Evolutionary conservation across 2,888 invertebrate genomes (phyloP), one percentile per base, ranked within the genome.

Genomic region (Drosophila helvetica): DNA sequence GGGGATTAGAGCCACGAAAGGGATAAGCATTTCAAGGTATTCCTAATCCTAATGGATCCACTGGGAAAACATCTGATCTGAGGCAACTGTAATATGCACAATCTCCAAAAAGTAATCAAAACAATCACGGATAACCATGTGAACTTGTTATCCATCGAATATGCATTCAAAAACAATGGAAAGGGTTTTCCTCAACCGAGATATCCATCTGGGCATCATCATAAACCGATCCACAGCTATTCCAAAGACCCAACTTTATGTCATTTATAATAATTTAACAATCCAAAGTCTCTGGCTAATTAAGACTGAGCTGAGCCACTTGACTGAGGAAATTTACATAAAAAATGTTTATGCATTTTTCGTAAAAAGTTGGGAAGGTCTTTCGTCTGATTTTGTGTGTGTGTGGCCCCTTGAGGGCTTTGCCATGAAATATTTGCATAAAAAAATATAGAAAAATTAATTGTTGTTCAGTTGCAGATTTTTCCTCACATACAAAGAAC

Each of bases 331-430:
- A n/a, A 86, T 85, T 86, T 74, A 25, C 86, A 83, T 78, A 38
- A 7, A 77, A 74, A 76, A 56, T 22, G 27, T 30, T 64, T 72
- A 70, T 61, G 58, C 59, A 51, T 61, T 54, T 60, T 33, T 38
- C n/a, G 50, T 54, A 74, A 78, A 72, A 80, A 52, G 47, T 60
- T 77, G 68, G 65, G 66, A 87, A 84, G 87, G 81, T 69, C 72
- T 62, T 66, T 65, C 54, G 46, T 12, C 22, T 46, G 25, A 27
- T 52, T 9, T 27, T 27, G 33, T 33, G 38, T 19, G 43, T 74
- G 77, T 75, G 77, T 72, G 85, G 68, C 68, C 58, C 25, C 60
- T 19, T 8, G 48, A 59, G 46, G 5, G 54, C 27, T n/a, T 17
- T 57, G 9, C 18, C 56, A 48, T 53, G 50, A 25, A 33, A 46